phyloP scores from a whole-genome alignment of 1,140 invertebrate species.

The Orchesella cincta region DNA sequence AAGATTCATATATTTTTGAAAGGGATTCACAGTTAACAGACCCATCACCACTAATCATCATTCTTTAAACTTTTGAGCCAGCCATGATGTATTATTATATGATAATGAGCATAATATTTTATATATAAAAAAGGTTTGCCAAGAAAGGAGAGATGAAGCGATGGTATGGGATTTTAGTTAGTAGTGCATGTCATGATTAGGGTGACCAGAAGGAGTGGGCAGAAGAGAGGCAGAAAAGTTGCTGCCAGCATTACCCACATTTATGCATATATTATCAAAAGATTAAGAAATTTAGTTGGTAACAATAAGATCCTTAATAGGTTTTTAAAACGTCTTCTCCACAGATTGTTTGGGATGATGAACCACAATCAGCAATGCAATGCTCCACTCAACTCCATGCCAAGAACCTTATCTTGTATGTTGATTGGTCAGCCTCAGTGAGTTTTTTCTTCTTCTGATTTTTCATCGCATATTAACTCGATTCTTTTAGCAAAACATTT shows the following conservation, averaged over 20 bases:
- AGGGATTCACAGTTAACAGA: no score
- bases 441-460: no score
- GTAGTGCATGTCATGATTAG: not conserved
- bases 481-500: no score
- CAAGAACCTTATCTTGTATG: no score
- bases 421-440: no score
- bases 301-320: slow-evolving; percentile 18
- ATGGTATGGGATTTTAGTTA: not conserved
- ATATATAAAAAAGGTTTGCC: slow-evolving; percentile 22
- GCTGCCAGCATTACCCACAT: slow-evolving; percentile 25
- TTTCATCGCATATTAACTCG: no score
- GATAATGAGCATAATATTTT: slow-evolving; percentile 27
- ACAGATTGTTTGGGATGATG: not conserved
- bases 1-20: no score
- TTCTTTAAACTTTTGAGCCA: slow-evolving; percentile 16
- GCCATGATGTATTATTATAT: slow-evolving; percentile 27
- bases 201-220: slow-evolving; percentile 23
- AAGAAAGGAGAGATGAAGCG: slow-evolving; percentile 3
- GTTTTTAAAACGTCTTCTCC: slow-evolving; percentile 29
- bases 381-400: not conserved
- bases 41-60: slow-evolving; percentile 25
- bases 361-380: not conserved
- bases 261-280: slow-evolving; percentile 21
- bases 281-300: slow-evolving; percentile 26
- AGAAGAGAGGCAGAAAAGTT: not conserved